These are phyloP conservation scores for Brachyhypopomus gauderio DNA, from an alignment of 2,113 vertebrate species.

Conservation along the genomic window DNA sequence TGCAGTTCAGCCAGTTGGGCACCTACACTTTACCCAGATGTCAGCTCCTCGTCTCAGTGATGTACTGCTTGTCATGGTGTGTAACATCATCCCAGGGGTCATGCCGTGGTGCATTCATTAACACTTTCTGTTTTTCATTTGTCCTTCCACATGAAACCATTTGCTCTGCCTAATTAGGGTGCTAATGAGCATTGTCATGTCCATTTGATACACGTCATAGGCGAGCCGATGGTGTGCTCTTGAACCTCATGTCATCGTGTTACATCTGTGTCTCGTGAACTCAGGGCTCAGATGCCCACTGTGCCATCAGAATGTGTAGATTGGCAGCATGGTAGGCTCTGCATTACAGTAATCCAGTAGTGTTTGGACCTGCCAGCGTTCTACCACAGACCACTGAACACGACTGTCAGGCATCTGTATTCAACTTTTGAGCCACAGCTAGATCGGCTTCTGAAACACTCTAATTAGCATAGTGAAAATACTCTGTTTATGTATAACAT, in stretches of 20 bases:
- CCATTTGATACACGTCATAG: background rate
- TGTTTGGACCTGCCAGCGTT: background rate
- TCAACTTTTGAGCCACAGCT: background rate
- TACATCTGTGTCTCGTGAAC: background rate
- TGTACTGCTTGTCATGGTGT: background rate
- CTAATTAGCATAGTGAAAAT: too few species aligned
- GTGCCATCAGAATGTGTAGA: too few species aligned
- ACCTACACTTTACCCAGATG: too few species aligned
- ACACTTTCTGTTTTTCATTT: slow-evolving; percentile 18
- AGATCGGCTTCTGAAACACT: too few species aligned
- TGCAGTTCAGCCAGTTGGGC: too few species aligned
- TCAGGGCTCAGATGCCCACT: background rate
- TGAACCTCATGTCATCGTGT: background rate
- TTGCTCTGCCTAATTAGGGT: background rate
- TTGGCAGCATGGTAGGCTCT: background rate
- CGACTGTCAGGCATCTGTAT: background rate
- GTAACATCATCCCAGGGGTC: background rate
- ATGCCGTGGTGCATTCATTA: slow-evolving; percentile 21
- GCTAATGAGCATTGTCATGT: background rate
- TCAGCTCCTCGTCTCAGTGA: background rate
- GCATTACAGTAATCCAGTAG: background rate
- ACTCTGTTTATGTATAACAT: too few species aligned
- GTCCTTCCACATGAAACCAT: background rate
- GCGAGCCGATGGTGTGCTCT: background rate
- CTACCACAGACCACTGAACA: background rate